A percentile compares a stretch with the other conserved stretches of the same genome.
Evolutionary conservation across 1,140 invertebrate genomes (phyloP).

Genomic region (Saccostrea glomerata): DNA sequence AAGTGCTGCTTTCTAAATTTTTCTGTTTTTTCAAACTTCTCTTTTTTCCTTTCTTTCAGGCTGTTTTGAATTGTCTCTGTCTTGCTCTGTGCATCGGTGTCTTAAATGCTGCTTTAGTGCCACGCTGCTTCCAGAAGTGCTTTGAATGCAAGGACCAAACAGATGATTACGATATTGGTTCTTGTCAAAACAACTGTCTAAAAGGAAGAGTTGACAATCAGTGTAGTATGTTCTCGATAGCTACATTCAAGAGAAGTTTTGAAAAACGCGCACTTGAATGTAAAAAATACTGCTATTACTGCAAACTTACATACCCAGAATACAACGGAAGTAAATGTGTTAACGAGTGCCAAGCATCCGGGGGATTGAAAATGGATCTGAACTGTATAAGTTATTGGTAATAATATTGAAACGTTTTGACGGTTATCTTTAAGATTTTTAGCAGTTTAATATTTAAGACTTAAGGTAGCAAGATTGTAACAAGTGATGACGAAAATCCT

Average conservation of each 20-base stretch:
- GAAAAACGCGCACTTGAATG: not conserved
- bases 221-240: not conserved
- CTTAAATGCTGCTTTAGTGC: not conserved
- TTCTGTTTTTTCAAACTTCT: too few species aligned
- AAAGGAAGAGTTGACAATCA: not conserved
- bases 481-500: not conserved
- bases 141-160: not conserved
- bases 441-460: not conserved
- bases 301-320: constrained; percentile 3
- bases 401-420: not conserved
- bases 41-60: not conserved
- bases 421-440: not conserved
- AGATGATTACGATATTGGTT: not conserved
- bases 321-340: constrained; percentile 2
- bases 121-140: not conserved
- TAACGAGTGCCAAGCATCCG: not conserved
- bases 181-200: not conserved
- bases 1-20: too few species aligned
- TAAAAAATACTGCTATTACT: constrained; percentile 14
- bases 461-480: not conserved
- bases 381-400: constrained; percentile 21
- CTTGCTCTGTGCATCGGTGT: not conserved
- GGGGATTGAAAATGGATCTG: not conserved
- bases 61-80: not conserved
- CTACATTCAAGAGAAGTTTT: not conserved